Conservation (phyloP, 1,140 invertebrate genomes). For the Vollenhovia emeryi region DNA sequence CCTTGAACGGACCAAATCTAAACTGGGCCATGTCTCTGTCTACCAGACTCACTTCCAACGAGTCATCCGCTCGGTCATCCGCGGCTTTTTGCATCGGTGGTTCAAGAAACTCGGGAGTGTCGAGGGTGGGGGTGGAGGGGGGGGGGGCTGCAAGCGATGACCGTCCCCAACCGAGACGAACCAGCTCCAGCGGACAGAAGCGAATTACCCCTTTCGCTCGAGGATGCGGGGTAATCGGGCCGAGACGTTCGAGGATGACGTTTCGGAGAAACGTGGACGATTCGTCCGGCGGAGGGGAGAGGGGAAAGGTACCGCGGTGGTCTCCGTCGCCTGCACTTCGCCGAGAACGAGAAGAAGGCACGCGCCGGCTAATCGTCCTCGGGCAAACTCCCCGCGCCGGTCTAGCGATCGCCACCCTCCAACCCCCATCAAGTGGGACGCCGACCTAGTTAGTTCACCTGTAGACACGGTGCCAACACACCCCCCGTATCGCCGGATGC, state of each 20-base stretch:
- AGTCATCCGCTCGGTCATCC: slow-evolving; percentile 64
- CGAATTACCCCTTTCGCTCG: not conserved
- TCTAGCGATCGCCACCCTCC: slow-evolving; percentile 37
- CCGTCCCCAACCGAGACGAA: not conserved
- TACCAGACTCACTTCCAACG: slow-evolving; percentile 68
- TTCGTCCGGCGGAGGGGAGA: not conserved
- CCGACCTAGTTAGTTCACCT: slow-evolving; percentile 74
- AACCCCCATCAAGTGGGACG: slow-evolving; percentile 71
- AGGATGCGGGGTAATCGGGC: not conserved
- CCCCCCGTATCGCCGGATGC: slow-evolving; percentile 51
- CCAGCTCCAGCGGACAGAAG: not conserved
- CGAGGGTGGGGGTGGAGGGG: too few species aligned
- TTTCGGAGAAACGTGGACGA: not conserved
- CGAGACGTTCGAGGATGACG: not conserved
- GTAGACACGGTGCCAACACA: slow-evolving; percentile 70
- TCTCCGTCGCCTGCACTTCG: not conserved
- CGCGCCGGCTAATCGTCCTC: slow-evolving; percentile 51
- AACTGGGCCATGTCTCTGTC: slow-evolving; percentile 80
- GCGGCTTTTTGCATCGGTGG: slow-evolving; percentile 4
- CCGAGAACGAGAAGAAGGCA: slow-evolving; percentile 2
- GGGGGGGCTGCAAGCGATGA: not conserved
- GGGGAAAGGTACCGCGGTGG: not conserved
- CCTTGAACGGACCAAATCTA: slow-evolving; percentile 77
- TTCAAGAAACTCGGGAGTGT: slow-evolving; percentile 12
- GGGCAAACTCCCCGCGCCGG: slow-evolving; percentile 65